Percentiles rank a stretch among this genome's conserved stretches.
phyloP scores from a whole-genome alignment of 2,888 invertebrate genomes.

The Sclerodermus sp. region DNA sequence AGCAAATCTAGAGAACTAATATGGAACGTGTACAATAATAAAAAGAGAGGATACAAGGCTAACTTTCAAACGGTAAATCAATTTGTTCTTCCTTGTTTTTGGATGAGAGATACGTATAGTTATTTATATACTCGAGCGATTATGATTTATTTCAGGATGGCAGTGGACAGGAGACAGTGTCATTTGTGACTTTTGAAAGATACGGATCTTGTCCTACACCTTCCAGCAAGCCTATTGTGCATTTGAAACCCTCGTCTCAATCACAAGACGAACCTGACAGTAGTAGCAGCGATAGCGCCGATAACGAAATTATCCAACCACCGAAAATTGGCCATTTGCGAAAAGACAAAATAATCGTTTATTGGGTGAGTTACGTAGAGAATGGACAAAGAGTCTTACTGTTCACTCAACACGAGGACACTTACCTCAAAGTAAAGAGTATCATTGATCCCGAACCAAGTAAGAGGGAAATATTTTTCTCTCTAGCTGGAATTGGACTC shows the following conservation, averaged over 20 bases:
- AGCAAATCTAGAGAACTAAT: constrained; percentile 70
- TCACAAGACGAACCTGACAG: constrained; percentile 16
- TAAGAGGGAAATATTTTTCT: constrained; percentile 69
- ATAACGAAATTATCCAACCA: constrained; percentile 26
- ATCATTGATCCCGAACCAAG: constrained; percentile 69
- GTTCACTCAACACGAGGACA: constrained; percentile 75
- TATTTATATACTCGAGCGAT: too few species aligned
- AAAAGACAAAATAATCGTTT: constrained; percentile 75
- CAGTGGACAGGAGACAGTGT: constrained; percentile 70
- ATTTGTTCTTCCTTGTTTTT: neutral
- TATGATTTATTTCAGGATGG: constrained; percentile 55
- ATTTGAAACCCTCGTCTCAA: constrained; percentile 4
- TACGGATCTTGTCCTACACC: constrained; percentile 13
- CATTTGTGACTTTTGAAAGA: constrained; percentile 58
- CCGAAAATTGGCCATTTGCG: constrained; percentile 59
- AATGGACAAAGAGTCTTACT: constrained; percentile 74
- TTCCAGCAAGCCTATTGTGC: constrained; percentile 4
- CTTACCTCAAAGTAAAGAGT: constrained; percentile 52
- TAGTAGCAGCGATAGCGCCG: constrained; percentile 54
- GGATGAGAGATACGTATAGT: neutral
- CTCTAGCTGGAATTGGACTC: constrained; percentile 70
- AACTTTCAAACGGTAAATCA: constrained; percentile 68
- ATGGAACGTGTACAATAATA: constrained; percentile 83
- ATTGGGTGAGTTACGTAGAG: constrained; percentile 80
- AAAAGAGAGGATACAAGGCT: constrained; percentile 72